Evolutionary conservation across 2,113 vertebrate species (phyloP).

Genomic region (Rhynchopsitta pachyrhyncha): DNA sequence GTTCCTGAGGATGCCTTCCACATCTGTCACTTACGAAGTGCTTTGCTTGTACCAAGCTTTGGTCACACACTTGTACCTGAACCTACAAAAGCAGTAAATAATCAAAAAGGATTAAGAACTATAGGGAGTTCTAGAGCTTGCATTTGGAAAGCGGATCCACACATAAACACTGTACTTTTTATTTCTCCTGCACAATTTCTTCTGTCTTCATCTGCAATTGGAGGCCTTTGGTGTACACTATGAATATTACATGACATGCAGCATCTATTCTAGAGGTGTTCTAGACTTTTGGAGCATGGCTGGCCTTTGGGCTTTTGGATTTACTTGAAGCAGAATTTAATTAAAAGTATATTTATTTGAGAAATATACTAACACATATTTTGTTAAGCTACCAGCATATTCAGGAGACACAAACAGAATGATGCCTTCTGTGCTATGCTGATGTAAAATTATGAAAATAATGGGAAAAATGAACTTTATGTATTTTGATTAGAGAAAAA

Average conservation of each 20-base stretch:
- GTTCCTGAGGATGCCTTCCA: not conserved
- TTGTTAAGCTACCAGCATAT: not conserved
- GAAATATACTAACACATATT: not conserved
- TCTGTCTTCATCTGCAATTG: not conserved
- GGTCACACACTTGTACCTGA: not conserved
- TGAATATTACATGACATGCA: not conserved
- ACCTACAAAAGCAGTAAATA: not conserved
- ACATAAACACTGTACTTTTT: not conserved
- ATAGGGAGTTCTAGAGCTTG: not conserved
- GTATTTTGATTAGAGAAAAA: not conserved
- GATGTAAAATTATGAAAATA: not conserved
- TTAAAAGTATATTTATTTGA: not conserved
- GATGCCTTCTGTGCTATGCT: not conserved
- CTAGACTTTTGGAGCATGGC: not conserved
- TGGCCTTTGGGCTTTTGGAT: not conserved
- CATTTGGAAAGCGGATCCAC: not conserved
- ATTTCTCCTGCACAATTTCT: not conserved
- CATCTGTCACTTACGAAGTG: not conserved
- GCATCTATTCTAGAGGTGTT: not conserved
- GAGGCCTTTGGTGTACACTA: not conserved
- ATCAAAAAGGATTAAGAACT: not conserved
- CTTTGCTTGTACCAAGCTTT: not conserved
- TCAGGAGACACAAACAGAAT: not conserved
- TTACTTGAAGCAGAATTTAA: not conserved
- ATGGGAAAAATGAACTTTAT: not conserved